Conservation (phyloP, 2,888 invertebrate genomes). For the Mythimna ferrago region DNA sequence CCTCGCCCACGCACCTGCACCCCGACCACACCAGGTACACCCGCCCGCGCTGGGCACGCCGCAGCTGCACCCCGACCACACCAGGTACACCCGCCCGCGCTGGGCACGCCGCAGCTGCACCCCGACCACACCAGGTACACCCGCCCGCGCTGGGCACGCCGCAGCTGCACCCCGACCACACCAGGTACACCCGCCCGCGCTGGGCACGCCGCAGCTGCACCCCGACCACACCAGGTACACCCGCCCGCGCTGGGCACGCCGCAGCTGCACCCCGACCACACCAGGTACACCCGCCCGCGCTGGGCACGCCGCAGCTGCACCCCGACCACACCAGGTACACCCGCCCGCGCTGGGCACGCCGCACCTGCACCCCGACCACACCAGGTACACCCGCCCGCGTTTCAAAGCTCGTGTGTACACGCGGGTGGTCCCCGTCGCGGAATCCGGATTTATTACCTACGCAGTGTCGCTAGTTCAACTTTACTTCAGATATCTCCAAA, state of each 20-base stretch:
- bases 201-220: slow-evolving; percentile 10
- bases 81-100: slow-evolving; percentile 66
- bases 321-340: slow-evolving; percentile 75
- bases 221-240: slow-evolving; percentile 76
- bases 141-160: slow-evolving; percentile 2
- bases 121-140: slow-evolving; percentile 75
- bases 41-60: slow-evolving; percentile 2
- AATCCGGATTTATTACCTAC: too few relatives aligned
- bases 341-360: neutral
- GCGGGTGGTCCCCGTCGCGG: neutral
- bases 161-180: slow-evolving; percentile 66
- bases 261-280: slow-evolving; percentile 68
- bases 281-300: slow-evolving; percentile 66
- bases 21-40: slow-evolving; percentile 75
- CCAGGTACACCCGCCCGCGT: slow-evolving; percentile 66
- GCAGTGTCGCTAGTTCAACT: too few relatives aligned
- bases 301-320: slow-evolving; percentile 61
- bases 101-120: slow-evolving; percentile 10
- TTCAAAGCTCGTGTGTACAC: too few relatives aligned
- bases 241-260: slow-evolving; percentile 1
- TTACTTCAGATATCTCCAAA: too few relatives aligned
- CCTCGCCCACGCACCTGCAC: slow-evolving; percentile 80
- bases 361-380: slow-evolving; percentile 66
- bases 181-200: slow-evolving; percentile 66
- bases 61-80: slow-evolving; percentile 66